Percentiles rank a stretch among this genome's conserved stretches.
phyloP scores from a whole-genome alignment of 1,140 invertebrate species.

The Himalopsyche phryganea region DNA sequence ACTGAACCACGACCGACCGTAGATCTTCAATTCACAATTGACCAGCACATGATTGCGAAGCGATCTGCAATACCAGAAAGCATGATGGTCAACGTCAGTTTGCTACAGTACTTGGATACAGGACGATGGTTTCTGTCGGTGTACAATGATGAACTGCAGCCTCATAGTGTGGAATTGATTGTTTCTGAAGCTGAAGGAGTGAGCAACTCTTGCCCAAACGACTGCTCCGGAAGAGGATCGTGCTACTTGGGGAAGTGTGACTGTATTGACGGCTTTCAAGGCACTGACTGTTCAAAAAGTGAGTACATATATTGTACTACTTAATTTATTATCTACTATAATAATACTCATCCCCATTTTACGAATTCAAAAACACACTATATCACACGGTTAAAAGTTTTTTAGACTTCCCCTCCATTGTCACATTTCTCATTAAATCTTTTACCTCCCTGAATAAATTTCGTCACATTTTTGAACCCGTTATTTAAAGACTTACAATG shows the following conservation, averaged over 20 bases:
- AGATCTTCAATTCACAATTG: conserved; percentile 44
- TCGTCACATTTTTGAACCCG: no score
- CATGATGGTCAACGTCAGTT: conserved; percentile 77
- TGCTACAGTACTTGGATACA: conserved; percentile 85
- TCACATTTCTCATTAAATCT: no score
- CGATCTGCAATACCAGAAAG: conserved; percentile 56
- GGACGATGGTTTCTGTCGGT: conserved; percentile 93
- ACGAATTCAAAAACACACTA: no score
- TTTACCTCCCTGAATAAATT: no score
- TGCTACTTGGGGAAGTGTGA: conserved; percentile 93
- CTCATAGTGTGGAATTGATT: conserved; percentile 75
- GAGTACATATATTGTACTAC: conserved; percentile 54
- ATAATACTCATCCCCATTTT: no score
- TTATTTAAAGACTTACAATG: no score
- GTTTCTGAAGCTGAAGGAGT: conserved; percentile 82
- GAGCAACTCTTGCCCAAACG: conserved; percentile 85
- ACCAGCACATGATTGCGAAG: conserved; percentile 57
- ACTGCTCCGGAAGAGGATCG: conserved; percentile 91
- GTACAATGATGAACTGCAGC: conserved; percentile 89
- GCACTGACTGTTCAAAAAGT: conserved; percentile 89
- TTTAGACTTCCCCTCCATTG: no score
- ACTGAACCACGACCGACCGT: conserved; percentile 40
- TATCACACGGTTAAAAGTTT: no score
- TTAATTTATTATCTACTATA: no score
- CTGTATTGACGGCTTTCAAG: conserved; percentile 93